These are phyloP conservation scores for Dendrolimus punctatus DNA, from an alignment of 1,140 invertebrate genomes.

Conservation along the genomic window DNA sequence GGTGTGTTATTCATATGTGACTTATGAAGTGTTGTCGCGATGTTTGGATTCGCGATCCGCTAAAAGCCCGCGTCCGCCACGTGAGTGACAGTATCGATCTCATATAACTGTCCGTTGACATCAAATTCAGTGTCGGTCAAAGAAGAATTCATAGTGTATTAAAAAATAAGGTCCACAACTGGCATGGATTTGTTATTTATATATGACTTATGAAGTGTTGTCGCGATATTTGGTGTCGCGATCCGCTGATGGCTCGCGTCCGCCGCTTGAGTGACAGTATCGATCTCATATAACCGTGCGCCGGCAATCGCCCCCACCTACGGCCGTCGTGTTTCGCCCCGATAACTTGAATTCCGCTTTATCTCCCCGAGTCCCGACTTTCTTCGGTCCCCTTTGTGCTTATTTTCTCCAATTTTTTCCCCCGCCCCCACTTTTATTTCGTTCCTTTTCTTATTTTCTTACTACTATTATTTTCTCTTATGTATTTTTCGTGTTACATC, in stretches of 20 bases:
- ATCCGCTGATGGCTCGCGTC: neutral
- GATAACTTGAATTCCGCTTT: slow-evolving; percentile 69
- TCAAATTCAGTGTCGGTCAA: too few species aligned
- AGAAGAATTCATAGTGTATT: too few species aligned
- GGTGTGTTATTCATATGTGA: too few species aligned
- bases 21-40: too few species aligned
- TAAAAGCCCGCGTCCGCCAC: too few species aligned
- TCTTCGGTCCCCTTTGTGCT: slow-evolving; percentile 65
- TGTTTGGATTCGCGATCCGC: too few species aligned
- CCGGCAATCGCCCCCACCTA: slow-evolving; percentile 45
- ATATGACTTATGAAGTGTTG: too few species aligned
- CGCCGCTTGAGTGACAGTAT: slow-evolving; percentile 55
- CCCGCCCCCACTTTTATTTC: slow-evolving; percentile 53
- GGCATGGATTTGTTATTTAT: too few species aligned
- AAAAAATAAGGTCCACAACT: too few species aligned
- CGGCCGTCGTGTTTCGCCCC: slow-evolving; percentile 54
- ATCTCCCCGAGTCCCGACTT: slow-evolving; percentile 53
- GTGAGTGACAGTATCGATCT: too few species aligned
- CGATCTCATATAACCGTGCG: slow-evolving; percentile 58
- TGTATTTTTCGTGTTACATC: slow-evolving; percentile 58
- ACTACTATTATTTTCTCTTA: slow-evolving; percentile 64
- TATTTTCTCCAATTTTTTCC: slow-evolving; percentile 69
- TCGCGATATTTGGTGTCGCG: too few species aligned
- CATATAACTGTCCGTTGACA: too few species aligned
- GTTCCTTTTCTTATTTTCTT: slow-evolving; percentile 56